These are phyloP conservation scores for Diachasma alloeum DNA, from an alignment of 1,140 invertebrate species.

Conservation along the genomic window DNA sequence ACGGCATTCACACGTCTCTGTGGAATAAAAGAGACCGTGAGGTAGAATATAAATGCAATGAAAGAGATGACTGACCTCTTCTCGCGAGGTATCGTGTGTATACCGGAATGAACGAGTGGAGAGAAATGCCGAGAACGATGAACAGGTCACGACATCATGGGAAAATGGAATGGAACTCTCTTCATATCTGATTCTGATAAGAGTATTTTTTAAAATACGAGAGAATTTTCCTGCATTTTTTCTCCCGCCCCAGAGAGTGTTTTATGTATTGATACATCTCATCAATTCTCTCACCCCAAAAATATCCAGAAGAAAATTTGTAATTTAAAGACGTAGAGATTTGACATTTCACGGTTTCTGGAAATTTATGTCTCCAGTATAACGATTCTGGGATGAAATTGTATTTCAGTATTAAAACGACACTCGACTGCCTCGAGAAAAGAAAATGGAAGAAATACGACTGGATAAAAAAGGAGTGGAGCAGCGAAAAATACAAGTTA, in stretches of 20 bases:
- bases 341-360: conserved; percentile 2
- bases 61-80: not conserved
- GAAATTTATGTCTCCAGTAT: conserved; percentile 4
- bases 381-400: conserved; percentile 5
- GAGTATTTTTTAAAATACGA: not conserved
- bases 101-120: not conserved
- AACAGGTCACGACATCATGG: not conserved
- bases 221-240: not conserved
- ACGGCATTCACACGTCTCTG: not conserved
- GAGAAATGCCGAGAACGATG: not conserved
- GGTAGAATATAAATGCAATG: not conserved
- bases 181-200: not conserved
- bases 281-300: not conserved
- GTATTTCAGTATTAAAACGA: conserved; percentile 26
- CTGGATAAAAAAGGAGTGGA: conserved; percentile 17
- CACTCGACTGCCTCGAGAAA: not conserved
- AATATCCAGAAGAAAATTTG: not conserved
- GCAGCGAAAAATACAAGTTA: conserved; percentile 29
- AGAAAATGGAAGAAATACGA: conserved; percentile 18
- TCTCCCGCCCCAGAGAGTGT: not conserved
- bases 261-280: conserved; percentile 1
- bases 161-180: not conserved
- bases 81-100: not conserved
- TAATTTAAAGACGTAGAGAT: not conserved
- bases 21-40: not conserved